phyloP scores from a whole-genome alignment of 2,888 invertebrate species.

The Macrophya annulata region DNA sequence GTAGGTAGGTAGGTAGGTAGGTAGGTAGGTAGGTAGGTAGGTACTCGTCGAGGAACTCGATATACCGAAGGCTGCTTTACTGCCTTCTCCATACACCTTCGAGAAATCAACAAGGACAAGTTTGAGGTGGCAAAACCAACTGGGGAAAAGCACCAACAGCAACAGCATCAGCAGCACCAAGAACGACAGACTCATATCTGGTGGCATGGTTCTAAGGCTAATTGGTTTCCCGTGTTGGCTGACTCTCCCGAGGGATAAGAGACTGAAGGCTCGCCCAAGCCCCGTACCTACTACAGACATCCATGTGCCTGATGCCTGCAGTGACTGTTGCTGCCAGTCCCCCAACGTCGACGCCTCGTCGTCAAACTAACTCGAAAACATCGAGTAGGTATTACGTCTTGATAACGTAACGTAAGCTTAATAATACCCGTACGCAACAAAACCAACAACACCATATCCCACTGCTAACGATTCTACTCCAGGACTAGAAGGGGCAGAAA shows the following conservation, averaged over 20 bases:
- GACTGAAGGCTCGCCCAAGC: conserved; percentile 62
- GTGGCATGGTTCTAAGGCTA: conserved; percentile 74
- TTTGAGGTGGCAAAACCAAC: conserved; percentile 45
- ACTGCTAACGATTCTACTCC: conserved; percentile 14
- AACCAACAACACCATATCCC: background rate
- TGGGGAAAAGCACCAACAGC: conserved; percentile 21
- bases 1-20: conserved; percentile 5
- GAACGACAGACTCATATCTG: conserved; percentile 66
- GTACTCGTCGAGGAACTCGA: background rate
- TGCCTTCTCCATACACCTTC: background rate
- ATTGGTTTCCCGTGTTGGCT: conserved; percentile 79
- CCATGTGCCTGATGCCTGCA: conserved; percentile 37
- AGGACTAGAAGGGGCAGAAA: background rate
- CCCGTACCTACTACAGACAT: conserved; percentile 51
- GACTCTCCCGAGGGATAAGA: conserved; percentile 76
- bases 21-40: background rate
- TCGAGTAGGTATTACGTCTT: background rate
- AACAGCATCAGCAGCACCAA: conserved; percentile 58
- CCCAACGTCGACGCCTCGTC: conserved; percentile 37
- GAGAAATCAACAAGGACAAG: conserved; percentile 32
- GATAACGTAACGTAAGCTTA: conserved; percentile 11
- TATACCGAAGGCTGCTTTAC: conserved; percentile 13
- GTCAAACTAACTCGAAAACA: background rate
- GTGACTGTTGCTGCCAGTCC: conserved; percentile 56
- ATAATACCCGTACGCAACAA: conserved; percentile 1